Evolutionary conservation across 2,888 invertebrate genomes (phyloP).

Genomic region (Sarcophaga variegata): DNA sequence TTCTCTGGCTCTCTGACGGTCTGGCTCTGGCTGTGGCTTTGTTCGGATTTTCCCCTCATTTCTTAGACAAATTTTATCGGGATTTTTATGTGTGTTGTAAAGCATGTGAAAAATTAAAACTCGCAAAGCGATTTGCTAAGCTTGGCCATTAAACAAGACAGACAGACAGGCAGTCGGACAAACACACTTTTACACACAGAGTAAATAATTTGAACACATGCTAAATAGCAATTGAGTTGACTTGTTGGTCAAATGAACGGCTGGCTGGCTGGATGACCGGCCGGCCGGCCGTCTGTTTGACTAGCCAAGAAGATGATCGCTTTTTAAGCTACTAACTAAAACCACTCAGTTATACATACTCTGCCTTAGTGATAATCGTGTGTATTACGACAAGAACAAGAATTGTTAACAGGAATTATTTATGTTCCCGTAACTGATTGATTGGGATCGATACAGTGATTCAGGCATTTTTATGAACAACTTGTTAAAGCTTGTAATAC

Average conservation of each 20-base stretch:
- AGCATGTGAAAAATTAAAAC: not conserved
- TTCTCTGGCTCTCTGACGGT: not conserved
- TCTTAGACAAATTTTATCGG: not conserved
- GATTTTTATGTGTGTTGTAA: not conserved
- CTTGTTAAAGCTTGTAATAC: not conserved
- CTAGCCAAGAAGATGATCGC: too few relatives aligned
- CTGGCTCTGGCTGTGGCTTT: not conserved
- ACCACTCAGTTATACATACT: too few relatives aligned
- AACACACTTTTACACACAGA: too few relatives aligned
- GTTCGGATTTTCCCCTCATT: not conserved
- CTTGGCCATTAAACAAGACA: not conserved
- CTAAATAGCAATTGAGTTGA: conserved; percentile 35
- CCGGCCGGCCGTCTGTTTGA: not conserved
- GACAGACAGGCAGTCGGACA: too few relatives aligned
- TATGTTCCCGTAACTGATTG: conserved; percentile 45
- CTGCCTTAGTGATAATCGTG: too few relatives aligned
- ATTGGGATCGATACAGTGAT: conserved; percentile 40
- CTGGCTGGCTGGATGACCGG: not conserved
- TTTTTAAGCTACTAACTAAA: too few relatives aligned
- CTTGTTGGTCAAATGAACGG: not conserved
- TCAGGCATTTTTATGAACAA: not conserved
- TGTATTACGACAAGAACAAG: too few relatives aligned
- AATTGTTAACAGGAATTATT: conserved; percentile 46
- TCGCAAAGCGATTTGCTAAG: not conserved
- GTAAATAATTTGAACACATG: conserved; percentile 31